phyloP scores from a whole-genome alignment of 2,888 invertebrate species.

The Salticus scenicus region DNA sequence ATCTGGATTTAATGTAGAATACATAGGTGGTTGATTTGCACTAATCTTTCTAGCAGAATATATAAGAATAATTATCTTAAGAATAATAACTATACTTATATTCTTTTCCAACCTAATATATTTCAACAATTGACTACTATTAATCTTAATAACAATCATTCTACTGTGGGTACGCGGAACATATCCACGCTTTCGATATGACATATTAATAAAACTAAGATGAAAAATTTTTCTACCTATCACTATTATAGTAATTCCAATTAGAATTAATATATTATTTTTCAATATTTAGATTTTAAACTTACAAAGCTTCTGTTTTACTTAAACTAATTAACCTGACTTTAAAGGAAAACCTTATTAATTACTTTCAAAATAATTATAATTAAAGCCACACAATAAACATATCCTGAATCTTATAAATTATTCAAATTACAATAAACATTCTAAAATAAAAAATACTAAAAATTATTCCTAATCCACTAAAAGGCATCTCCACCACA shows the following conservation, averaged over 20 bases:
- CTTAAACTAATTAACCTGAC: slow-evolving; percentile 49
- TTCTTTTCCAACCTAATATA: slow-evolving; percentile 79
- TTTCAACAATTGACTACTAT: slow-evolving; percentile 79
- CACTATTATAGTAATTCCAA: not conserved
- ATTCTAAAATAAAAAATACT: slow-evolving; percentile 49
- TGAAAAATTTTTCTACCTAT: slow-evolving; percentile 77
- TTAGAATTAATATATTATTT: not conserved
- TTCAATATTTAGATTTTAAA: slow-evolving; percentile 28
- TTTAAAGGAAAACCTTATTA: slow-evolving; percentile 19
- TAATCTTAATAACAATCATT: slow-evolving; percentile 78
- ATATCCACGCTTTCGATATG: slow-evolving; percentile 85
- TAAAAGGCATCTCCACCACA: slow-evolving; percentile 82
- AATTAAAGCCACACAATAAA: slow-evolving; percentile 13
- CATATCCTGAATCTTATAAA: slow-evolving; percentile 26
- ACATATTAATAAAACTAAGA: slow-evolving; percentile 83
- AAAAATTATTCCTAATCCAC: slow-evolving; percentile 15
- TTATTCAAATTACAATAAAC: slow-evolving; percentile 26
- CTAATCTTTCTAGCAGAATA: slow-evolving; percentile 81
- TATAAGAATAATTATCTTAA: slow-evolving; percentile 73
- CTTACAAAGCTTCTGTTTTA: slow-evolving; percentile 59
- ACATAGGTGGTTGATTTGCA: slow-evolving; percentile 83
- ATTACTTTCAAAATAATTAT: slow-evolving; percentile 50
- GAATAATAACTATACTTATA: slow-evolving; percentile 76
- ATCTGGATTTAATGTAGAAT: slow-evolving; percentile 87
- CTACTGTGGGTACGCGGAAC: slow-evolving; percentile 82